phyloP scores from a whole-genome alignment of 2,113 vertebrate species.

The Catharus fuscescens region DNA sequence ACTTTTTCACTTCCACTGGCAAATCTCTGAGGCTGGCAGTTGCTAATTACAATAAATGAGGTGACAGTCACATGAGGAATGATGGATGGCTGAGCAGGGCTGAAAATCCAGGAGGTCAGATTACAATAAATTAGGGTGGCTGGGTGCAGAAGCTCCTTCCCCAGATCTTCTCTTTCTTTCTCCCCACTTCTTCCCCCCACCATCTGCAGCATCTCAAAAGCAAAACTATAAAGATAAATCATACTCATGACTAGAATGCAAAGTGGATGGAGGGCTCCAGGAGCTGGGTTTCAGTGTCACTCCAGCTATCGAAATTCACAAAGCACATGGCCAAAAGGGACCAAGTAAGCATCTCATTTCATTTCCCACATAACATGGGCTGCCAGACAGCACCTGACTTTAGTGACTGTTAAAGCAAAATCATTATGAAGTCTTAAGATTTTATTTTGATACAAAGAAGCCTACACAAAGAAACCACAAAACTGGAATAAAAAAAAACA shows the following conservation, averaged over 20 bases:
- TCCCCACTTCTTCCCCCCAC: background rate
- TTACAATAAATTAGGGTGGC: background rate
- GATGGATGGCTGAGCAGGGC: background rate
- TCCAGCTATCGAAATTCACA: background rate
- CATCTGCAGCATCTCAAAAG: background rate
- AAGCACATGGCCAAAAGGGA: background rate
- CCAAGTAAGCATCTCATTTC: background rate
- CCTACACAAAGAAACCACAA: background rate
- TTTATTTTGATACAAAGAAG: slow-evolving; percentile 2
- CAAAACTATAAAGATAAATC: background rate
- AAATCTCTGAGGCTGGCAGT: background rate
- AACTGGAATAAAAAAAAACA: background rate
- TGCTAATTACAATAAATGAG: background rate
- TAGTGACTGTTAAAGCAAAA: background rate
- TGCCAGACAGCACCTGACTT: background rate
- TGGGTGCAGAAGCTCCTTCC: background rate
- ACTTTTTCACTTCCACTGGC: background rate
- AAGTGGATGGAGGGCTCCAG: accelerated
- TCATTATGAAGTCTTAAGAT: background rate
- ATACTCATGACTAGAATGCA: background rate
- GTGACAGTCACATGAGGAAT: background rate
- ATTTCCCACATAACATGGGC: background rate
- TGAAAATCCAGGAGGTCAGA: slow-evolving; percentile 9
- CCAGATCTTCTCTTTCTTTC: background rate
- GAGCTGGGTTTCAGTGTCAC: background rate